Conservation (phyloP, 37 sponge, comb jelly and placozoan genomes). For the Aplysina aerophoba region DNA sequence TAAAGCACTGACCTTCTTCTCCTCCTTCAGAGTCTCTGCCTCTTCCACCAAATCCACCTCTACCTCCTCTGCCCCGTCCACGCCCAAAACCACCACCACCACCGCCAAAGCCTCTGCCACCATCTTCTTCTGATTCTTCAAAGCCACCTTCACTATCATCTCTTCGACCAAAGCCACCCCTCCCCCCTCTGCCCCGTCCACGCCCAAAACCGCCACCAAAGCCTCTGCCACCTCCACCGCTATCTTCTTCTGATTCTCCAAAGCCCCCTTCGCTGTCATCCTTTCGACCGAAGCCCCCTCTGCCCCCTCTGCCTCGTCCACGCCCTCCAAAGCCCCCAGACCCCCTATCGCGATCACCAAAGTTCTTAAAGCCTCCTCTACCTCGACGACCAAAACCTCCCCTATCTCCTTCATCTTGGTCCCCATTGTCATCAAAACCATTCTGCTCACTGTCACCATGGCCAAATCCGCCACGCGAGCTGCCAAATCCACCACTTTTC, state of each 20-base stretch:
- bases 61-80: not conserved
- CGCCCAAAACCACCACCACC: conserved; percentile 21
- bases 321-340: conserved; percentile 36
- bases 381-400: conserved; percentile 14
- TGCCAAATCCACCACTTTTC: not conserved
- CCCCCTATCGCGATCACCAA: not conserved
- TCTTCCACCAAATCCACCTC: not conserved
- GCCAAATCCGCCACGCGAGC: not conserved
- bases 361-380: not conserved
- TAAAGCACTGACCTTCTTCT: conserved; percentile 15
- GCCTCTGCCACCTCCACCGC: conserved; percentile 2
- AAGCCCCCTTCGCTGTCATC: not conserved
- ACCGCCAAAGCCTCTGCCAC: conserved; percentile 6
- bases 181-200: conserved; percentile 42
- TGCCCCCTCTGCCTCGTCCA: conserved; percentile 12
- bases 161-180: conserved; percentile 33
- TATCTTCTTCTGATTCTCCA: conserved; percentile 23
- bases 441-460: not conserved
- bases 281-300: conserved; percentile 5
- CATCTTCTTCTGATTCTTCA: not conserved
- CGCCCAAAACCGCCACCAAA: conserved; percentile 22
- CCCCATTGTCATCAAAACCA: conserved; percentile 13
- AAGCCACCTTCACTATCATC: conserved; percentile 11
- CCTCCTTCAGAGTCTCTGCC: conserved; percentile 35
- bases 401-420: conserved; percentile 17